Evolutionary conservation across 2,888 invertebrate genomes (phyloP), one percentile per base, ranked within the genome.

Genomic region (Theodoxus fluviatilis): DNA sequence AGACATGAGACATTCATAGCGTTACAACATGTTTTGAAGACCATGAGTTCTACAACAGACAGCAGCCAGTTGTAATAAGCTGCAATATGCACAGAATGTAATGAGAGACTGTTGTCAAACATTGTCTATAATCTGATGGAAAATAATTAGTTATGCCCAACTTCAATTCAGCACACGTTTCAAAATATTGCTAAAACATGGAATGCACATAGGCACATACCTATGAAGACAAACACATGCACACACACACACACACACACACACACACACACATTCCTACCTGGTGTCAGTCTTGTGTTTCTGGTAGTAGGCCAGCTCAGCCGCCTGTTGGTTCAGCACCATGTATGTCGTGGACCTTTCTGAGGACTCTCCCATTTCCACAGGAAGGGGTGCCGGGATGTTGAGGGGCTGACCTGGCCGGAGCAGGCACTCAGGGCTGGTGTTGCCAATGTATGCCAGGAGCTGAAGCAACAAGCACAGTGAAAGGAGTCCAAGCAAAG

Each of bases 331-430:
- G 82, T 92, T 92, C 4, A 95, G 91, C 67, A 97, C 92, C 12
- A 93, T 91, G 3, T 93, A 93, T 71, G 96, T 95, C 18, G 94
- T 92, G 85, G 94, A 94, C 74, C 93, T 93, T 87, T 97, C 96
- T 1, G 93, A 89, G 74, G 93, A 92, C 28, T 91, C 89, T 68
- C 92, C 91, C 75, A 95, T 89, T 33, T 81, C 82, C 73, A 83
- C 84, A 22, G 85, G 83, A 63, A 91, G 89, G 12, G 85, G 81
- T 40, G 93, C 92, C 1, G 95, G 93, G 73, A 92, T 92, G 87
- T 96, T 95, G 73, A 96, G 89, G 57, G 93, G 91, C 38, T 90
- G 90, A 40, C 92, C 92, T 70, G 90, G 88, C 67, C 88, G 89
- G 71, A 91, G 90, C 61, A 92, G 88, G 84, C 95, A 94, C 86